These are phyloP conservation scores for Elephantulus edwardii DNA, from an alignment of 2,113 vertebrate species.

Conservation along the genomic window DNA sequence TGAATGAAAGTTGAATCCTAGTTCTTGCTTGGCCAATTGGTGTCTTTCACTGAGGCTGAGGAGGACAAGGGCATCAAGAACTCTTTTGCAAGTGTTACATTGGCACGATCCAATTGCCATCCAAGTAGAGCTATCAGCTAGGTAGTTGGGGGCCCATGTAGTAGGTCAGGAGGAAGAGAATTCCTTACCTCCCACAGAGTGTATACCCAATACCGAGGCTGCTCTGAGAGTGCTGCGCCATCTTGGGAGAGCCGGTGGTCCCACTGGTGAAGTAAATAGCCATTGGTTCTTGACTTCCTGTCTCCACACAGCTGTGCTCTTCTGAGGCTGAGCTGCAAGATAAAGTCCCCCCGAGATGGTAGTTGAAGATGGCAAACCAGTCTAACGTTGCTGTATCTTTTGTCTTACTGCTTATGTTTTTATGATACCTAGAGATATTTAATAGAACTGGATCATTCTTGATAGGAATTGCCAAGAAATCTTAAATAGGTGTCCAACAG, in stretches of 20 bases:
- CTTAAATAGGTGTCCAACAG: no score
- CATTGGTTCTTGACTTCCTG: conserved; percentile 84
- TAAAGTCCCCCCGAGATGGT: background rate
- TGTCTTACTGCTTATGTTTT: background rate
- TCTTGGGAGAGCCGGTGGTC: conserved; percentile 86
- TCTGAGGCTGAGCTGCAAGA: conserved; percentile 80
- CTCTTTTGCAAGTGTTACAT: background rate
- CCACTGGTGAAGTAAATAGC: conserved; percentile 89
- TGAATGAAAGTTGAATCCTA: background rate
- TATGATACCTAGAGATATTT: background rate
- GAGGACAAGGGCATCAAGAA: background rate
- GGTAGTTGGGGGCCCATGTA: background rate
- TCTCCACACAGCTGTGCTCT: conserved; percentile 82
- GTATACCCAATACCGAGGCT: conserved; percentile 83
- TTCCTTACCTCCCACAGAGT: conserved; percentile 82
- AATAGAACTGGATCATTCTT: background rate
- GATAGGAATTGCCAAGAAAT: background rate
- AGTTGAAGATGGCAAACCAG: background rate
- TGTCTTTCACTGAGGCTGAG: background rate
- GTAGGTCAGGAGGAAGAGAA: background rate
- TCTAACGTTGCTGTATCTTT: background rate
- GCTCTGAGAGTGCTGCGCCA: conserved; percentile 86
- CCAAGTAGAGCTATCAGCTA: background rate
- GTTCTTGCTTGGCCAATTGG: background rate
- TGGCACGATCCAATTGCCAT: background rate